Conservation (phyloP, 2,888 invertebrate genomes). For the Hetaerina titia region DNA sequence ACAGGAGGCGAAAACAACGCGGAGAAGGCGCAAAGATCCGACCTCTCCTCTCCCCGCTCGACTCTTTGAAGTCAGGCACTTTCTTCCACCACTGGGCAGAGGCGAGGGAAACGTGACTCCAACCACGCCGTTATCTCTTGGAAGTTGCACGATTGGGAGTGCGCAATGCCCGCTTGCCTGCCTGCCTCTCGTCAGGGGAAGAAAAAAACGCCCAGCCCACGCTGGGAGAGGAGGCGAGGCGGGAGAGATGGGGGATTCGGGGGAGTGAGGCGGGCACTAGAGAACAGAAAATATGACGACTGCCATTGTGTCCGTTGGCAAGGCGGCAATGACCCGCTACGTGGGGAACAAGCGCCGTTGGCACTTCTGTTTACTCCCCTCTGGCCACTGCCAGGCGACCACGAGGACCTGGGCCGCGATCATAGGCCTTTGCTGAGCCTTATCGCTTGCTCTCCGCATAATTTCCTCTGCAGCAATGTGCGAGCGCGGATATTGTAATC, state of each 20-base stretch:
- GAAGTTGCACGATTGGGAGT: neutral
- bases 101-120: slow-evolving; percentile 13
- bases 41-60: too few relatives aligned
- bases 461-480: too few relatives aligned
- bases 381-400: neutral
- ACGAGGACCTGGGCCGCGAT: too few relatives aligned
- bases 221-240: neutral
- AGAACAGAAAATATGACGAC: neutral
- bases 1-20: too few relatives aligned
- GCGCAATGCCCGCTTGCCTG: neutral
- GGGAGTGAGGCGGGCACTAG: neutral
- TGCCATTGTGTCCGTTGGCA: neutral
- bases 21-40: too few relatives aligned
- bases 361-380: neutral
- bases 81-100: neutral
- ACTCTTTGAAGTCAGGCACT: neutral
- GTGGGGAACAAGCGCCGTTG: neutral
- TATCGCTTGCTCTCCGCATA: too few relatives aligned
- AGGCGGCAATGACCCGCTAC: slow-evolving; percentile 34
- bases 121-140: slow-evolving; percentile 24
- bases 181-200: neutral
- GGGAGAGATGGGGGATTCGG: neutral
- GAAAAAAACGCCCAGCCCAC: neutral
- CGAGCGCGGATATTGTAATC: too few relatives aligned
- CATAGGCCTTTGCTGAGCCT: too few relatives aligned